Percentiles rank a stretch among this genome's conserved stretches.
phyloP scores from a whole-genome alignment of 2,888 invertebrate genomes.

The Cephus runcator region DNA sequence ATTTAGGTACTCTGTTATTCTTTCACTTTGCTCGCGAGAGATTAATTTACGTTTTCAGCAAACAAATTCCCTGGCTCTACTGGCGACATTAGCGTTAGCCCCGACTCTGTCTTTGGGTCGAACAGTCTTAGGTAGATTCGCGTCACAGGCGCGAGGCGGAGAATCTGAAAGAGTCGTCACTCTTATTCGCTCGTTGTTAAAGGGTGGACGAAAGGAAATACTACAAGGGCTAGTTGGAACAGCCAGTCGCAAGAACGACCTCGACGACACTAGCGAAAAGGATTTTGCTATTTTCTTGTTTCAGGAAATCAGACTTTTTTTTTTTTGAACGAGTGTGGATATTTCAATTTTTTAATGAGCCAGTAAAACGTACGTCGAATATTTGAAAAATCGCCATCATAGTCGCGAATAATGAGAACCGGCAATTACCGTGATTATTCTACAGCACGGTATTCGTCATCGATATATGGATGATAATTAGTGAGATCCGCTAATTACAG shows the following conservation, averaged over 20 bases:
- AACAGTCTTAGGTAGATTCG: not conserved
- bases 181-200: not conserved
- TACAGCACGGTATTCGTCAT: not conserved
- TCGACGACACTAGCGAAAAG: no score
- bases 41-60: conserved; percentile 4
- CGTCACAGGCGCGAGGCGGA: not conserved
- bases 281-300: not conserved
- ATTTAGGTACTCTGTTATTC: conserved; percentile 36
- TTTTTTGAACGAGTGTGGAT: not conserved
- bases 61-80: not conserved
- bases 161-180: not conserved
- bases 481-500: not conserved
- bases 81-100: not conserved
- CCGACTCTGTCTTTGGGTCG: not conserved
- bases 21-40: conserved; percentile 28
- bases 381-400: not conserved
- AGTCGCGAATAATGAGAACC: not conserved
- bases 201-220: not conserved
- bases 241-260: not conserved
- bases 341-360: not conserved
- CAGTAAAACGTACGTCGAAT: not conserved
- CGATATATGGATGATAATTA: not conserved
- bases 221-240: not conserved
- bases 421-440: not conserved
- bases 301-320: no score